These are phyloP conservation scores for Dasyprocta punctata DNA, from an alignment of 2,113 vertebrate genomes.

Conservation along the genomic window DNA sequence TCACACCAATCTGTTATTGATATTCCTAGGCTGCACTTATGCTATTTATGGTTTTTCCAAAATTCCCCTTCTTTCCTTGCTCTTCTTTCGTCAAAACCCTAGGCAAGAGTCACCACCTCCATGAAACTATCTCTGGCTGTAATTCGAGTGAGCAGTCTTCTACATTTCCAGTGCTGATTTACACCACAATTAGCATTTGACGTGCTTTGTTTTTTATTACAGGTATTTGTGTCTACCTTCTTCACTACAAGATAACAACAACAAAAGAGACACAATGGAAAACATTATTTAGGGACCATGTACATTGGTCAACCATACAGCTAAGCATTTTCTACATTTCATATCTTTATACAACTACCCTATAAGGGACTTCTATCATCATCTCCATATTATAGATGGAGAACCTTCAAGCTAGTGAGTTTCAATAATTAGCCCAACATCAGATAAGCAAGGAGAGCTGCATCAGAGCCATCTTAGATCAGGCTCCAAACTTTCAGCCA, in stretches of 20 bases:
- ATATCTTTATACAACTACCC: neutral
- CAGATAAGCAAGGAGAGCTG: neutral
- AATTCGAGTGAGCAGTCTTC: constrained; percentile 11
- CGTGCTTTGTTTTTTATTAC: neutral
- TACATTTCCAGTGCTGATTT: neutral
- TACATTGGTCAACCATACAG: neutral
- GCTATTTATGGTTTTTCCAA: neutral
- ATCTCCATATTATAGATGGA: neutral
- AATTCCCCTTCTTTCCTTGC: neutral
- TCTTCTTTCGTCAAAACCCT: neutral
- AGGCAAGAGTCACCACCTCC: neutral
- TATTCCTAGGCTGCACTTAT: neutral
- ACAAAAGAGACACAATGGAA: neutral
- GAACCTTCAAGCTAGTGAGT: neutral
- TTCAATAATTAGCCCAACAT: neutral
- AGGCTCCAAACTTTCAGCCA: neutral
- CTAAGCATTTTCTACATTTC: neutral
- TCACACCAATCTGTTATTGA: neutral
- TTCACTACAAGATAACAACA: neutral
- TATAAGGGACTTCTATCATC: neutral
- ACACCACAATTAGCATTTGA: neutral
- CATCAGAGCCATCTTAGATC: neutral
- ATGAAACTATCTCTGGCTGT: neutral
- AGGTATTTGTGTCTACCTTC: neutral
- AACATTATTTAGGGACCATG: neutral